phyloP scores from a whole-genome alignment of 2,113 vertebrate genomes.

The Emberiza fucata region DNA sequence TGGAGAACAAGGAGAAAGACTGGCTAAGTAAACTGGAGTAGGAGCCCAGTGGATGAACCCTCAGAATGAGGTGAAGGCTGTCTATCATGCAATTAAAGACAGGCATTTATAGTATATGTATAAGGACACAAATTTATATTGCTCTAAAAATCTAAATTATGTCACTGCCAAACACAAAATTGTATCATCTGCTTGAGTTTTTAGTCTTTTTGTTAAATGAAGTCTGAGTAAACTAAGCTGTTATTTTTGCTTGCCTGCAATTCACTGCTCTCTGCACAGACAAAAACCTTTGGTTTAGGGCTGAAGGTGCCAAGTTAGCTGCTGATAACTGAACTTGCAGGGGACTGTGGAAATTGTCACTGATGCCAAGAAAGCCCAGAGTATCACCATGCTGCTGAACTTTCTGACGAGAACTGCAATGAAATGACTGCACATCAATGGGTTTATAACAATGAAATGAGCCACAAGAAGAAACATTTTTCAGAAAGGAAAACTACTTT shows the following conservation, averaged over 20 bases:
- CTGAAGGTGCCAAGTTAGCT: background rate
- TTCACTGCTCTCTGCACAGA: background rate
- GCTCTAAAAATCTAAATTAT: background rate
- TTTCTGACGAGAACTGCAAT: background rate
- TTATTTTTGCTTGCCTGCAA: background rate
- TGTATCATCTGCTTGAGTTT: background rate
- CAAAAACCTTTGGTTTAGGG: background rate
- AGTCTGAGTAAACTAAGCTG: background rate
- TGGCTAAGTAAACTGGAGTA: background rate
- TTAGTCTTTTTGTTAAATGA: background rate
- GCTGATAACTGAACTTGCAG: background rate
- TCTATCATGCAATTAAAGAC: background rate
- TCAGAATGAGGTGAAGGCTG: background rate
- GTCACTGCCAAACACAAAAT: background rate
- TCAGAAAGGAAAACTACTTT: background rate
- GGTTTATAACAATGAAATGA: background rate
- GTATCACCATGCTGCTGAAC: background rate
- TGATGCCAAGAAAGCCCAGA: background rate
- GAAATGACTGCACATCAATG: background rate
- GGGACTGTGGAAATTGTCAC: background rate
- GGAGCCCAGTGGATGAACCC: background rate
- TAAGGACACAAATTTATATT: background rate
- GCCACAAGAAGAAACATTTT: background rate
- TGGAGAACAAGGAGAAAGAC: background rate
- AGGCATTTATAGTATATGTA: background rate